Evolutionary conservation across 2,888 invertebrate species (phyloP).

Genomic region (Andrena marginata): DNA sequence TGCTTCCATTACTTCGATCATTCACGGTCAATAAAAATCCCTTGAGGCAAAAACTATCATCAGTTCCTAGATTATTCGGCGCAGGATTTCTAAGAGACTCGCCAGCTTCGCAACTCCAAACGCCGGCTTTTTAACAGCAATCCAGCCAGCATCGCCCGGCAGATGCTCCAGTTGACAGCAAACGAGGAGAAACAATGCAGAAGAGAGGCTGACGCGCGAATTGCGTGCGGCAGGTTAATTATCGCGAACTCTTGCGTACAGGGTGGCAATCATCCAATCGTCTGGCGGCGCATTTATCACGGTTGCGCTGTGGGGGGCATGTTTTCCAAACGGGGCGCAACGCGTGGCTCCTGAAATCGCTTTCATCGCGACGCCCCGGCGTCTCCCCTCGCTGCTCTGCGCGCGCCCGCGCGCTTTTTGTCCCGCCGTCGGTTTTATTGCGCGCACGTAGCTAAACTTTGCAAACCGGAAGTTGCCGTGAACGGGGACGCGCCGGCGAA

Average conservation of each 20-base stretch:
- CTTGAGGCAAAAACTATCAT: too few relatives aligned
- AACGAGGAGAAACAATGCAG: not conserved
- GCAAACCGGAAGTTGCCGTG: slow-evolving; percentile 38
- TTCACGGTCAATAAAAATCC: too few relatives aligned
- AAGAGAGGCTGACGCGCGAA: not conserved
- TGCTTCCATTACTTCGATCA: not conserved
- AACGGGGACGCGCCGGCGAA: slow-evolving; percentile 21
- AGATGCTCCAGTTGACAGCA: too few relatives aligned
- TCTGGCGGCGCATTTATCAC: slow-evolving; percentile 54
- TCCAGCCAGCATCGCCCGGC: too few relatives aligned
- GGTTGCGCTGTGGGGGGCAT: slow-evolving; percentile 1
- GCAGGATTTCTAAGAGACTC: too few relatives aligned
- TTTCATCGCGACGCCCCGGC: slow-evolving; percentile 32
- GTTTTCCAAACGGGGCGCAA: slow-evolving; percentile 17
- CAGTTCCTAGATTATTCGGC: too few relatives aligned
- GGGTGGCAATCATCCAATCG: slow-evolving; percentile 59
- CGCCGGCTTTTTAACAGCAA: too few relatives aligned
- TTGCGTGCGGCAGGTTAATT: slow-evolving; percentile 58
- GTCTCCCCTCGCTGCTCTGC: not conserved
- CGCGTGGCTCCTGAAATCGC: slow-evolving; percentile 10
- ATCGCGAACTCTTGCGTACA: slow-evolving; percentile 47
- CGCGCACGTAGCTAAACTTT: slow-evolving; percentile 39
- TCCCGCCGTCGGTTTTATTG: slow-evolving; percentile 32
- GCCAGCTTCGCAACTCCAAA: too few relatives aligned
- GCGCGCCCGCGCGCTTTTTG: slow-evolving; percentile 21